Evolutionary conservation across 2,797 vertebrate genomes (phyloP).

Genomic region (Pelobates cultripes): DNA sequence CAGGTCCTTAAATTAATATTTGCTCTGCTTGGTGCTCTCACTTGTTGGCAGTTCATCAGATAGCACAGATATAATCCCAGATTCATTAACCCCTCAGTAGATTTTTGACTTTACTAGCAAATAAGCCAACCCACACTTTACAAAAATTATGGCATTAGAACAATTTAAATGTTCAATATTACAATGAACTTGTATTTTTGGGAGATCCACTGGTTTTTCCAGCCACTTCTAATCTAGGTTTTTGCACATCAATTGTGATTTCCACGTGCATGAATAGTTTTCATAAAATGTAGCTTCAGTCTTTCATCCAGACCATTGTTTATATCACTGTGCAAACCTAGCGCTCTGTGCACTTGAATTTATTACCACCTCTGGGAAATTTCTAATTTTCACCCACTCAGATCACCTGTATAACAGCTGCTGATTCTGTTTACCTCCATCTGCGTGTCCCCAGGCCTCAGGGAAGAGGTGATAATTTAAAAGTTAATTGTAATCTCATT

Average conservation of each 20-base stretch:
- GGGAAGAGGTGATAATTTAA: not conserved
- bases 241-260: no score
- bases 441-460: not conserved
- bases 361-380: not conserved
- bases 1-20: slow-evolving; percentile 36
- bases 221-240: no score
- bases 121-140: no score
- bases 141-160: no score
- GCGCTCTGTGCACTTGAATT: not conserved
- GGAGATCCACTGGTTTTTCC: no score
- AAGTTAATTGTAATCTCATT: no score
- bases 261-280: no score
- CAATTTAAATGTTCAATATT: no score
- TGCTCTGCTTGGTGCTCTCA: slow-evolving; percentile 9
- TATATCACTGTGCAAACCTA: not conserved
- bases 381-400: not conserved
- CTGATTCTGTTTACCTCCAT: not conserved
- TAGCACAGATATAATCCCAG: slow-evolving; percentile 2
- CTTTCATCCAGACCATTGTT: no score
- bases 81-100: not conserved
- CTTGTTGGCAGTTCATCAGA: slow-evolving; percentile 11
- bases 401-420: slow-evolving; percentile 11
- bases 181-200: no score
- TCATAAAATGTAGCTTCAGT: no score
- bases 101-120: no score